Evolutionary conservation across 2,113 vertebrate genomes (phyloP).

Genomic region (Caloenas nicobarica): DNA sequence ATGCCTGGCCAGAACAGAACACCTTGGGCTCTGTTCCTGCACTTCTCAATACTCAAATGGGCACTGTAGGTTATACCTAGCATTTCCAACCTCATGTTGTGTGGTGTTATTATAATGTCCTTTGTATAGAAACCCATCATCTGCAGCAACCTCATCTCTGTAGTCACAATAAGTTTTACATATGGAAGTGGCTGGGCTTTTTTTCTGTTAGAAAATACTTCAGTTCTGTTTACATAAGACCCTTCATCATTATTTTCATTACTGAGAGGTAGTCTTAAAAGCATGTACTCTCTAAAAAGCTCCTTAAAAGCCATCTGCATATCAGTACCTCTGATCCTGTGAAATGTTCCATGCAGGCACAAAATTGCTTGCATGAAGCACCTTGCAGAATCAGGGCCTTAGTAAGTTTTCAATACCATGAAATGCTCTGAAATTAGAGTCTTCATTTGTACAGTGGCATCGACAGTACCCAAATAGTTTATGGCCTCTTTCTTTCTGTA

Average conservation of each 20-base stretch:
- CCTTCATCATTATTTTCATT: slow-evolving; percentile 33
- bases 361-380: slow-evolving; percentile 50
- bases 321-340: slow-evolving; percentile 48
- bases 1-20: slow-evolving; percentile 74
- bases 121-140: slow-evolving; percentile 70
- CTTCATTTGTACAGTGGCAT: neutral
- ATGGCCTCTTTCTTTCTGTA: neutral
- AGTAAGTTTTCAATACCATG: neutral
- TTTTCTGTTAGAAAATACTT: slow-evolving; percentile 57
- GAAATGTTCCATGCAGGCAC: slow-evolving; percentile 58
- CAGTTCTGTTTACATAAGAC: slow-evolving; percentile 55
- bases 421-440: slow-evolving; percentile 29
- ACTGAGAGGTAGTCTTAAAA: slow-evolving; percentile 26
- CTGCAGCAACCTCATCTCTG: slow-evolving; percentile 67
- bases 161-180: slow-evolving; percentile 66
- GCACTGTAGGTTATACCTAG: slow-evolving; percentile 73
- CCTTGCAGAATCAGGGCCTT: slow-evolving; percentile 58
- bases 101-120: slow-evolving; percentile 71
- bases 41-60: slow-evolving; percentile 74
- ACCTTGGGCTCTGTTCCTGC: slow-evolving; percentile 73
- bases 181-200: slow-evolving; percentile 61
- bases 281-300: slow-evolving; percentile 34
- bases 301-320: slow-evolving; percentile 39
- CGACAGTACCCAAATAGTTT: neutral
- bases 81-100: slow-evolving; percentile 74